Percentiles rank a stretch among this genome's conserved stretches.
Conservation (phyloP, 2,113 vertebrate species). For the Antechinus stuartii region DNA sequence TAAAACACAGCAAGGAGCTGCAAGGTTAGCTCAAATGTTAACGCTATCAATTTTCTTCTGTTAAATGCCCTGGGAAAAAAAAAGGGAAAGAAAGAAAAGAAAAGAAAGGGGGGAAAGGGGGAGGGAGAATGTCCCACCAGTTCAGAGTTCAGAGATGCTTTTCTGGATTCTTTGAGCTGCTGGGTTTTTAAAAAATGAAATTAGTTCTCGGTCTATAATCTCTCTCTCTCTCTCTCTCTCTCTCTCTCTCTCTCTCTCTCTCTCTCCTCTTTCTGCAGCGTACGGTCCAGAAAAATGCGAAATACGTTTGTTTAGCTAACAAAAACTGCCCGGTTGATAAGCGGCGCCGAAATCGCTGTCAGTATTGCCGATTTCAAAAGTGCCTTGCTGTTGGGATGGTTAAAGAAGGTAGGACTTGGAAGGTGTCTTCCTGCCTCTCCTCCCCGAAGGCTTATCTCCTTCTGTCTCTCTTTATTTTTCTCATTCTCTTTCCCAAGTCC, state of each 20-base stretch:
- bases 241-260: neutral
- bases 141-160: slow-evolving; percentile 53
- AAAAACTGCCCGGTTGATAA: slow-evolving; percentile 99
- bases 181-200: slow-evolving; percentile 36
- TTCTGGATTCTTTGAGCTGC: slow-evolving; percentile 62
- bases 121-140: slow-evolving; percentile 38
- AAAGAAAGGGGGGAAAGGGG: neutral
- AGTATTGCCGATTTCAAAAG: slow-evolving; percentile 98
- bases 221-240: neutral
- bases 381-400: slow-evolving; percentile 98
- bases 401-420: slow-evolving; percentile 93
- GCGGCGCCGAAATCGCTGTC: slow-evolving; percentile 95
- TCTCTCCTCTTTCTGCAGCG: slow-evolving; percentile 84
- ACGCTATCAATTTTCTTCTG: slow-evolving; percentile 84
- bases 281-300: slow-evolving; percentile 99
- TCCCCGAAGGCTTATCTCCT: neutral
- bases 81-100: neutral
- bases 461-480: neutral
- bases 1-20: slow-evolving; percentile 86
- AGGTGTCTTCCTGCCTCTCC: neutral
- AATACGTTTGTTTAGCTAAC: slow-evolving; percentile 98
- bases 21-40: slow-evolving; percentile 85
- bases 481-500: neutral
- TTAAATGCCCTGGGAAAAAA: slow-evolving; percentile 81
- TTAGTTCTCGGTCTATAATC: slow-evolving; percentile 36